Conservation (phyloP, 2,888 invertebrate genomes). For the Pinctada fucata region DNA sequence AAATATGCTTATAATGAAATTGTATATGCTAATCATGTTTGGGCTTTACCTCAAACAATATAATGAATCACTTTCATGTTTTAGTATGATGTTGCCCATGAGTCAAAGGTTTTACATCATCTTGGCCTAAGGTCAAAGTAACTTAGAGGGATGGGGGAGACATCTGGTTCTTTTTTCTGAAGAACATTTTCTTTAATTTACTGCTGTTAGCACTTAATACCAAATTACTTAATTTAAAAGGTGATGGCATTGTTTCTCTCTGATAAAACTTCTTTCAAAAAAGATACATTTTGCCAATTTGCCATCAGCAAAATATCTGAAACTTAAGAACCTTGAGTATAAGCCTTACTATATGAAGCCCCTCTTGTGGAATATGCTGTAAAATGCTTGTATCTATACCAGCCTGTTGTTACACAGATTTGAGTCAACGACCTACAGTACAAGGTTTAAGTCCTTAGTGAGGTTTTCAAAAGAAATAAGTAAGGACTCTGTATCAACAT, state of each 20-base stretch:
- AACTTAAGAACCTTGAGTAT: slow-evolving; percentile 16
- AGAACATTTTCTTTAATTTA: not conserved
- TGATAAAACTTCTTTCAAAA: slow-evolving; percentile 1
- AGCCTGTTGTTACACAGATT: slow-evolving; percentile 5
- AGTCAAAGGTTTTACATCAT: too few relatives aligned
- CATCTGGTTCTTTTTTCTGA: not conserved
- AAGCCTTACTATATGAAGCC: slow-evolving; percentile 6
- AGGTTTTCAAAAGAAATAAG: slow-evolving; percentile 7
- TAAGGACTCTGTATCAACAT: not conserved
- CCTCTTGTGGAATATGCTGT: slow-evolving; percentile 9
- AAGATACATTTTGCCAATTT: slow-evolving; percentile 14
- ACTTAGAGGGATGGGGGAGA: too few relatives aligned
- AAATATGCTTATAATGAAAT: too few relatives aligned
- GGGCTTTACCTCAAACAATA: too few relatives aligned
- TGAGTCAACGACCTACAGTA: slow-evolving; percentile 3
- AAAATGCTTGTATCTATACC: slow-evolving; percentile 8
- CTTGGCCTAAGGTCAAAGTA: too few relatives aligned
- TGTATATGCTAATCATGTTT: too few relatives aligned
- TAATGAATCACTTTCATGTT: too few relatives aligned
- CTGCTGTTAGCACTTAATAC: not conserved
- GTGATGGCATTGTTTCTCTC: not conserved
- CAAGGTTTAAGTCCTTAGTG: not conserved
- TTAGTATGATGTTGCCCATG: too few relatives aligned
- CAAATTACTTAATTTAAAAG: not conserved
- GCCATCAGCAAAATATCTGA: slow-evolving; percentile 12